Percentiles rank a stretch among this genome's conserved stretches.
phyloP scores from a whole-genome alignment of 2,888 invertebrate species.

The Drosophila kanekoi region DNA sequence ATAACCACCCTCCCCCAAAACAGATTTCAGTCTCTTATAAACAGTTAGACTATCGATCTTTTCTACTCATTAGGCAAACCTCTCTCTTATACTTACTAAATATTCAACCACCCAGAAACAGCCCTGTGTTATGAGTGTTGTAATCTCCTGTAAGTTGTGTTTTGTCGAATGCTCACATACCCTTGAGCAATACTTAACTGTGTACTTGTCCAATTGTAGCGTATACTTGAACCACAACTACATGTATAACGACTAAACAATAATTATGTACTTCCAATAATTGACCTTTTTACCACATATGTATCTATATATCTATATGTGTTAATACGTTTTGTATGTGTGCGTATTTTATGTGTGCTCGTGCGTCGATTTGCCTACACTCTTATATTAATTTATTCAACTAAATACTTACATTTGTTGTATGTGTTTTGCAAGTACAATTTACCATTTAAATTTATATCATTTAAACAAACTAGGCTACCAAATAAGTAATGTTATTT shows the following conservation, averaged over 20 bases:
- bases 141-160: conserved; percentile 42
- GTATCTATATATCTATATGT: conserved; percentile 28
- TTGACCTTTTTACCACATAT: conserved; percentile 3
- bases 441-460: conserved; percentile 8
- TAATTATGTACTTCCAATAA: conserved; percentile 28
- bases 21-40: background rate
- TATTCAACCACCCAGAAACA: background rate
- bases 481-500: conserved; percentile 50
- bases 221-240: conserved; percentile 48
- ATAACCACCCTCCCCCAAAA: background rate
- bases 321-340: conserved; percentile 31
- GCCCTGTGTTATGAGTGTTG: conserved; percentile 38
- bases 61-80: background rate
- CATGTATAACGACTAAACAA: conserved; percentile 36
- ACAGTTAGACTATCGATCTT: background rate
- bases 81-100: conserved; percentile 13
- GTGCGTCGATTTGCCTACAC: conserved; percentile 14
- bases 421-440: conserved; percentile 48
- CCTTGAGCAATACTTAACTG: conserved; percentile 26
- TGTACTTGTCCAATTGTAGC: conserved; percentile 46
- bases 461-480: conserved; percentile 50
- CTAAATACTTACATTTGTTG: conserved; percentile 43
- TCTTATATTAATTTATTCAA: conserved; percentile 24
- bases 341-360: conserved; percentile 14
- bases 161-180: conserved; percentile 29